Percentiles rank a stretch among this genome's conserved stretches.
These are phyloP conservation scores for Papilio gigon DNA, from an alignment of 2,888 invertebrate genomes.

Conservation along the genomic window DNA sequence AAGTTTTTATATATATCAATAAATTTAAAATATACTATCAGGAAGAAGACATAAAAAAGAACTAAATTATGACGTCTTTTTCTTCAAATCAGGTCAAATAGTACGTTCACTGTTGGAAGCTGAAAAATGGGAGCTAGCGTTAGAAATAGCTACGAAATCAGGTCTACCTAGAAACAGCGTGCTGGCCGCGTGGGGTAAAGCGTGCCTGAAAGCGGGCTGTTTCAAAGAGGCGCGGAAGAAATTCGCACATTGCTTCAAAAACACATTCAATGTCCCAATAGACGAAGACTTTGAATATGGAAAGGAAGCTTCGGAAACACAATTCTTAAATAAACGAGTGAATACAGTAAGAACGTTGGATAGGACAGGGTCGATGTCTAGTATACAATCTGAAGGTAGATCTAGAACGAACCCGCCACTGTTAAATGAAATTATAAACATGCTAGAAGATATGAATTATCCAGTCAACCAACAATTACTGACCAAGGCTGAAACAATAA, in stretches of 20 bases:
- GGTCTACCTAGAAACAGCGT: slow-evolving; percentile 90
- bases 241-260: slow-evolving; percentile 82
- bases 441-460: slow-evolving; percentile 85
- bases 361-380: slow-evolving; percentile 63
- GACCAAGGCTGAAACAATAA: slow-evolving; percentile 74
- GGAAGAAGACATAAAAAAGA: too few species aligned
- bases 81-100: slow-evolving; percentile 82
- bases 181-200: slow-evolving; percentile 94
- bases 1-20: too few species aligned
- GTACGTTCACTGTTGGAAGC: slow-evolving; percentile 89
- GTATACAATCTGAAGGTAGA: slow-evolving; percentile 72
- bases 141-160: slow-evolving; percentile 93
- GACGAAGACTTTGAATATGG: slow-evolving; percentile 75
- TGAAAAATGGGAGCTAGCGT: slow-evolving; percentile 92
- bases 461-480: slow-evolving; percentile 77
- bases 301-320: slow-evolving; percentile 68
- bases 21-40: too few species aligned
- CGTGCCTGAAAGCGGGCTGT: slow-evolving; percentile 90
- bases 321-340: slow-evolving; percentile 61
- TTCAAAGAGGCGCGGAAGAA: slow-evolving; percentile 89
- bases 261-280: slow-evolving; percentile 60
- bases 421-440: slow-evolving; percentile 86
- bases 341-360: slow-evolving; percentile 61
- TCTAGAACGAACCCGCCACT: slow-evolving; percentile 85
- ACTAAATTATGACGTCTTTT: too few species aligned